Conservation (phyloP, 2,113 vertebrate species). For the Nyctibius bracteatus region DNA sequence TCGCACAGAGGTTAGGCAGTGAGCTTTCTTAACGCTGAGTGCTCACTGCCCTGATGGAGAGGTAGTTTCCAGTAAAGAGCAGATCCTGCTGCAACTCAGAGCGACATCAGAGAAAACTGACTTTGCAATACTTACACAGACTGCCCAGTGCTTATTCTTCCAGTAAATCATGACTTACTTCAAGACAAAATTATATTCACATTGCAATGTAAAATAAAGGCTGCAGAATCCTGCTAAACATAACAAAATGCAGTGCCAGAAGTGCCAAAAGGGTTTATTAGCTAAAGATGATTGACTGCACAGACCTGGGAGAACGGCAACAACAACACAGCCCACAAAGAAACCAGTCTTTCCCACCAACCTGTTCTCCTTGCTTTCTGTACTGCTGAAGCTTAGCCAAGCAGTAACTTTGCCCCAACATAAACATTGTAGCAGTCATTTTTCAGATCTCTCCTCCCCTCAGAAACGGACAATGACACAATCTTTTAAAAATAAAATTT, state of each 20-base stretch:
- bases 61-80: neutral
- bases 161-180: neutral
- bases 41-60: neutral
- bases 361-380: neutral
- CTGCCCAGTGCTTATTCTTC: neutral
- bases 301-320: neutral
- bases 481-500: neutral
- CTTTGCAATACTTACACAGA: neutral
- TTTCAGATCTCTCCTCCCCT: neutral
- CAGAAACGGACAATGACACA: neutral
- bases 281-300: neutral
- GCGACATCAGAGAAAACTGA: neutral
- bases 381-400: neutral
- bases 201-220: neutral
- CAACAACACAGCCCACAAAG: neutral
- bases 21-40: rapidly evolving
- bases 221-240: neutral
- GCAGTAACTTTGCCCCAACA: neutral
- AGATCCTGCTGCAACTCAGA: neutral
- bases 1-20: rapidly evolving
- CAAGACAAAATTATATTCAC: neutral
- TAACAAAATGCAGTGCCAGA: neutral
- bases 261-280: neutral
- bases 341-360: neutral
- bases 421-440: neutral